These are phyloP conservation scores for Caloenas nicobarica DNA, from an alignment of 2,113 vertebrate genomes.

Conservation along the genomic window DNA sequence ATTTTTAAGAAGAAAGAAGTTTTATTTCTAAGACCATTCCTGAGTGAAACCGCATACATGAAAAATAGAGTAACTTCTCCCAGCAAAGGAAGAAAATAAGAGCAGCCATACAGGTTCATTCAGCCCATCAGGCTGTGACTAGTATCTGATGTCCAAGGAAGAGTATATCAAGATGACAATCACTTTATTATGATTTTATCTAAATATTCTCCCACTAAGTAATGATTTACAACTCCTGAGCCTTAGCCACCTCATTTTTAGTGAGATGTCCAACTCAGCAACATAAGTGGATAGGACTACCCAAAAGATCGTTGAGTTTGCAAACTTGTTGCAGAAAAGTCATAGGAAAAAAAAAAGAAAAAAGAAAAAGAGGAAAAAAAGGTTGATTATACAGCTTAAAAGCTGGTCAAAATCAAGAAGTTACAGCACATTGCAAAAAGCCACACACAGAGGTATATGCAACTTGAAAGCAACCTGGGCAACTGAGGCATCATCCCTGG, in stretches of 20 bases:
- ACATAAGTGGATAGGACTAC: background rate
- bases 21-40: background rate
- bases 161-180: background rate
- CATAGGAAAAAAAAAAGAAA: background rate
- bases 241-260: background rate
- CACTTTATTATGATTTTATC: background rate
- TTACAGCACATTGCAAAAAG: background rate
- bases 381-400: background rate
- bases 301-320: accelerated
- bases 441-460: no score
- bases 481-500: accelerated
- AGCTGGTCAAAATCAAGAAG: background rate
- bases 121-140: no score
- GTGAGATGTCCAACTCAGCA: background rate
- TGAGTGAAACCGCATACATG: background rate
- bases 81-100: background rate
- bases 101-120: background rate
- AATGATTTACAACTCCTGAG: background rate
- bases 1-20: background rate
- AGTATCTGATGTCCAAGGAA: background rate
- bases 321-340: background rate
- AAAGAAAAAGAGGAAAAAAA: background rate
- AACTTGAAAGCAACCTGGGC: background rate
- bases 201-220: background rate
- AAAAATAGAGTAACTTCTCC: background rate